Evolutionary conservation across 2,797 vertebrate species (phyloP), one percentile per base, ranked within the genome.

Genomic region (Nannoperca australis): DNA sequence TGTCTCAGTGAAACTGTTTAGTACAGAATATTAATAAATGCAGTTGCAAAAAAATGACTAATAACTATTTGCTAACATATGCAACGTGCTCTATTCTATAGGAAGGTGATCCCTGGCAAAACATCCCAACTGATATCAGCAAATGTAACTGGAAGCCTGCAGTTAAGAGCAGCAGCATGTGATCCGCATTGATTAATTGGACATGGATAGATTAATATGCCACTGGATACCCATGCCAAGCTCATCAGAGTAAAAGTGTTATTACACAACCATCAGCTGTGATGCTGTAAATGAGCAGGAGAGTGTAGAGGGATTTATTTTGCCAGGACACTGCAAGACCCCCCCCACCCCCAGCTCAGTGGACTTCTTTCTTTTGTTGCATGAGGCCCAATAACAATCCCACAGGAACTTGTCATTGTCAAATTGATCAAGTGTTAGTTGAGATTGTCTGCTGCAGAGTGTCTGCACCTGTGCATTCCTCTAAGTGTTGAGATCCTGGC

Each of bases 1-100:
- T 95, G 85, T 90, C 91, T 91, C 88, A 93, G 91, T 88, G 86
- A 94, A 59, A 95, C 88, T 94, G 94, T 93, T 95, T 94, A 94
- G 92, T 86, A 85, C 84, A 91, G 94, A 94, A 91, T 85, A 88
- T 86, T 62, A 91, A 95, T 96, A 93, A 93, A 96, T 95, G 86
- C 93, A 93, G 42, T 88, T 74, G 42, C 47, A 69, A 76, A 85
- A 11, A 72, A 27, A 27, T 27, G 24, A 27, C 24, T 27, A 1
- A 61, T 86, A 90, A 90, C 92, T 92, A 92, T 77, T 85, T 84
- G 66, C 76, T 70, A 49, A 45, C 56, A 34, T 32, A 72, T 59
- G 42, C 68, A 75, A 34, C 38, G 45, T 53, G 65, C 49, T 58
- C 4, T 30, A 14, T 58, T 77, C 61, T 70, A 38, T 54, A 13